phyloP scores from a whole-genome alignment of 2,113 vertebrate species.

The Catharus minimus region DNA sequence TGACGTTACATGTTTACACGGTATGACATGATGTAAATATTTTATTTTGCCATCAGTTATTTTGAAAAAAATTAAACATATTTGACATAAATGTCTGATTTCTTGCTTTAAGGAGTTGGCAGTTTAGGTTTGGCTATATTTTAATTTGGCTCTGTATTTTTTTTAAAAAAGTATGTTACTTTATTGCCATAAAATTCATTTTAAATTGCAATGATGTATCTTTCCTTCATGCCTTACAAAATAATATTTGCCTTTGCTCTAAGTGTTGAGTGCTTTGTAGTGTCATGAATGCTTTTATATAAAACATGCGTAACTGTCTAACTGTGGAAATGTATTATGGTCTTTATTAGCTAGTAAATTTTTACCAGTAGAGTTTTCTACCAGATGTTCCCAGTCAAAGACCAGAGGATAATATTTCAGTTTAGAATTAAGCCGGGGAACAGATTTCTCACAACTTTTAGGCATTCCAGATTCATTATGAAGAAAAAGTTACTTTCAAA shows the following conservation, averaged over 20 bases:
- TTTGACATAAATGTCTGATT: conserved; percentile 82
- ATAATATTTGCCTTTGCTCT: conserved; percentile 47
- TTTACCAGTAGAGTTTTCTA: neutral
- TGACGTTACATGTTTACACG: conserved; percentile 89
- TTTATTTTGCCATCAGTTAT: conserved; percentile 94
- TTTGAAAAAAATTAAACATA: conserved; percentile 93
- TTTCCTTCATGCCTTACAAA: conserved; percentile 46
- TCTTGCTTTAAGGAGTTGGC: conserved; percentile 50
- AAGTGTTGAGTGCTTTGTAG: conserved; percentile 33
- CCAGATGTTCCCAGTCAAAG: conserved; percentile 24
- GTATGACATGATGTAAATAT: conserved; percentile 94
- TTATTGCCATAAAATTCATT: neutral
- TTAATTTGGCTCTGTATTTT: neutral
- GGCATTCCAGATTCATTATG: neutral
- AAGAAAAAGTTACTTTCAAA: neutral
- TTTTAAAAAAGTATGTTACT: neutral
- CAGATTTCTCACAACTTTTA: neutral
- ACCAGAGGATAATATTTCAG: neutral
- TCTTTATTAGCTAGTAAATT: conserved; percentile 31
- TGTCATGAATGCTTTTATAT: conserved; percentile 32
- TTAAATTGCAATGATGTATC: conserved; percentile 25
- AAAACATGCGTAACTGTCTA: neutral
- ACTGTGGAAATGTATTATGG: conserved; percentile 35
- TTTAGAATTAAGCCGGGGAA: neutral
- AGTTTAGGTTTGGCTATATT: conserved; percentile 21